Percentiles rank a stretch among this genome's conserved stretches.
These are phyloP conservation scores for Acanthacorydalis orientalis DNA, from an alignment of 2,888 invertebrate species.

Conservation along the genomic window DNA sequence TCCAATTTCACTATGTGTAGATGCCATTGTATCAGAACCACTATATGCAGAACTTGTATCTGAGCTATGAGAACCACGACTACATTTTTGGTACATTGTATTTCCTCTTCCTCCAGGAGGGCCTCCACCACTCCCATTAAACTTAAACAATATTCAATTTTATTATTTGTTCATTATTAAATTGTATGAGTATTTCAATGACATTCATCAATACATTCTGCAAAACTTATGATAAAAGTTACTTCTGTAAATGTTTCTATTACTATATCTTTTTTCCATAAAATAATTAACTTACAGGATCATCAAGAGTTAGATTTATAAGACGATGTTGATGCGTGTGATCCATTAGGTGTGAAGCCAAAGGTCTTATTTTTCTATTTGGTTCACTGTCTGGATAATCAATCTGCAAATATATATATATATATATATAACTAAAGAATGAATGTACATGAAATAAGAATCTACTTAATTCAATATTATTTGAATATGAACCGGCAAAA, in stretches of 20 bases:
- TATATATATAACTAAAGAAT: no score
- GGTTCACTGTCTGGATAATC: constrained; percentile 46
- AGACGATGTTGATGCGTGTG: constrained; percentile 22
- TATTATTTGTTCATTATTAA: neutral
- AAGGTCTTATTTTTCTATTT: constrained; percentile 13
- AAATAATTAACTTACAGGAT: constrained; percentile 22
- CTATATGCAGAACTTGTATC: constrained; percentile 95
- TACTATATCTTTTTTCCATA: no score
- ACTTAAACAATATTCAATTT: neutral
- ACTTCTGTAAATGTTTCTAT: no score
- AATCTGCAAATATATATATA: constrained; percentile 33
- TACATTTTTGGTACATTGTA: constrained; percentile 60
- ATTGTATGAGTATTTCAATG: neutral
- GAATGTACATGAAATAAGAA: no score
- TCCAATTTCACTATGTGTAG: constrained; percentile 67
- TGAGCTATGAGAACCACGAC: constrained; percentile 70
- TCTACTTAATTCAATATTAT: no score
- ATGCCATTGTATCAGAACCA: constrained; percentile 92
- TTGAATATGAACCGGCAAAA: no score
- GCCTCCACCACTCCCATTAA: constrained; percentile 13
- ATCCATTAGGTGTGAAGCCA: constrained; percentile 20
- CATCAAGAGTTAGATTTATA: constrained; percentile 24
- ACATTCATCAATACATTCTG: no score
- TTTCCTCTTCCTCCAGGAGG: constrained; percentile 18
- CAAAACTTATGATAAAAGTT: no score